Conservation (phyloP, 2,888 invertebrate species). For the Ennomos fuscantarius region DNA sequence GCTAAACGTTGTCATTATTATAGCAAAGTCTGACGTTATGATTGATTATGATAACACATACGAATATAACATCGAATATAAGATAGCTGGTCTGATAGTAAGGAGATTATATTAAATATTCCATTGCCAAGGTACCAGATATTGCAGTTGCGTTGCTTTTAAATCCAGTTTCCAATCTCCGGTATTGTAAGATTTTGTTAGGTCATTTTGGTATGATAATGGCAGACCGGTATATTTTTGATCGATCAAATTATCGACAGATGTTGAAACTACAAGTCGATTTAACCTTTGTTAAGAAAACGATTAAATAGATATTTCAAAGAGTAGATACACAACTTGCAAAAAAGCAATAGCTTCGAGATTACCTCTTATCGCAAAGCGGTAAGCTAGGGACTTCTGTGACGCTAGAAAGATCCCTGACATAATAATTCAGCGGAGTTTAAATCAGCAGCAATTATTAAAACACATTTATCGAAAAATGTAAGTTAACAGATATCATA, state of each 20-base stretch:
- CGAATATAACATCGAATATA: no score
- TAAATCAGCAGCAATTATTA: neutral
- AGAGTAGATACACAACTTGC: no score
- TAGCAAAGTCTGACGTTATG: conserved; percentile 27
- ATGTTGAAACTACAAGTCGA: no score
- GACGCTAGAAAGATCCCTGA: no score
- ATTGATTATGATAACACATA: conserved; percentile 40
- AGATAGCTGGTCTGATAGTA: conserved; percentile 10
- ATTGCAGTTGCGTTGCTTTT: neutral
- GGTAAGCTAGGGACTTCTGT: no score
- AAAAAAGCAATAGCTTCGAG: no score
- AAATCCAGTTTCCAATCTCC: conserved; percentile 12
- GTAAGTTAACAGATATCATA: conserved; percentile 10
- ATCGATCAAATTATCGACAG: no score
- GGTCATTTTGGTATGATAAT: conserved; percentile 5
- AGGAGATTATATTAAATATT: conserved; percentile 38
- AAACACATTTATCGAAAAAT: conserved; percentile 7
- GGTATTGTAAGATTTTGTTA: conserved; percentile 2
- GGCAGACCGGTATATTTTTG: neutral
- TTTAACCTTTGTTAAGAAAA: no score
- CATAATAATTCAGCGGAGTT: no score
- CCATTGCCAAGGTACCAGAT: conserved; percentile 30
- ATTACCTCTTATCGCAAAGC: no score
- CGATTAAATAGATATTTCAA: no score
- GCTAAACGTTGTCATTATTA: conserved; percentile 24